Base-by-base conservation (phyloP, 1,140 invertebrate species). In the Megalopta genalis region DNA sequence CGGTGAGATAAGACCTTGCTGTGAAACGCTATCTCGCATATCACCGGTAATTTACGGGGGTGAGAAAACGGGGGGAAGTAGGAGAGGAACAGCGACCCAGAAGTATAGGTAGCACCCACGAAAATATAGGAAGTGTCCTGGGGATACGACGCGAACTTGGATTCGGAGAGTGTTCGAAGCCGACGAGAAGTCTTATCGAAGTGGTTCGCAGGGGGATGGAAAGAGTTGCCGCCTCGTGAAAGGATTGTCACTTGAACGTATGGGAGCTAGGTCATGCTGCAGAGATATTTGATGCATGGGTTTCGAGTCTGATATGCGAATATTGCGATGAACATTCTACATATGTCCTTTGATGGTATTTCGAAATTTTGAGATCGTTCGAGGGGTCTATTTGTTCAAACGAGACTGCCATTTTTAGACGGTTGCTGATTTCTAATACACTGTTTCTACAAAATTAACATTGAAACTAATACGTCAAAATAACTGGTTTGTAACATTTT, bases 211-310 rank as follows among this genome's bases (percentile, higher is more conserved):
- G 39, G 49, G 49, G 49, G 59, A 2, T 21, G 42, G 21, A 25
- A 65, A 75, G 68, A 27, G 23, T 74, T 82, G 21, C 27, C 25
- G 54, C 37, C 46, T 18, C 27, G 54, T 39, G 21, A 54, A 54
- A 49, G 32, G 25, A 39, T 65, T 64, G 37, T 12, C 27, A 27
- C 27, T 63, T 18, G 25, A 49, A 37, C 71, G 42, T 32, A 37
- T 23, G n/a, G 32, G 49, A 60, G 37, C 39, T 23, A 25, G n/a
- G 14, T 18, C 54, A 25, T 14, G 60, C 12, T 6, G 39, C 10
- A 10, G 14, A 69, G 74, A 87, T 87, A 85, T 82, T 86, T 80
- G 83, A 88, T 87, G 84, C 77, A 71, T 68, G 57, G 63, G 81
- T 62, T 63, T 52, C 72, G 77, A 73, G 32, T 5, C 32, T 12